phyloP scores from a whole-genome alignment of 1,140 invertebrate species.

The Steinernema feltiae region DNA sequence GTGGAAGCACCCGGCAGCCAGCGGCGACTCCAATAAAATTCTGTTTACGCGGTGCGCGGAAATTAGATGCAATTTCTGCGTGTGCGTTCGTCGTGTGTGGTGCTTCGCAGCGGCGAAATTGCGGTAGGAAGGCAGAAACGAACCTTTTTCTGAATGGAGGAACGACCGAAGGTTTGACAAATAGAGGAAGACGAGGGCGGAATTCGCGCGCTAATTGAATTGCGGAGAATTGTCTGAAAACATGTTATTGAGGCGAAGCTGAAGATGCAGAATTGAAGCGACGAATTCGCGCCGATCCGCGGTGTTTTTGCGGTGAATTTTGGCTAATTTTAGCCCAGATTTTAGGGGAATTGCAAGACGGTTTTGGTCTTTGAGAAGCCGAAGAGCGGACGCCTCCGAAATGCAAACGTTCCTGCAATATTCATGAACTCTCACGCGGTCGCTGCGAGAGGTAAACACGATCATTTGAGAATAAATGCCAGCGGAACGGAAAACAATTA shows the following conservation, averaged over 20 bases:
- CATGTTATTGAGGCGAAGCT: background rate
- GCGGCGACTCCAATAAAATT: background rate
- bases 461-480: background rate
- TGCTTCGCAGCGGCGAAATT: background rate
- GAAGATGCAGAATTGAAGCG: background rate
- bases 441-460: background rate
- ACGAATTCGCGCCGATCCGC: background rate
- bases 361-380: background rate
- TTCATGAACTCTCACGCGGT: background rate
- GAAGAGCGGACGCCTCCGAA: background rate
- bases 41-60: background rate
- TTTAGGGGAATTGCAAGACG: background rate
- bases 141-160: background rate
- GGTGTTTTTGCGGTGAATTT: background rate
- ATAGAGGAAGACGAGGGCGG: background rate
- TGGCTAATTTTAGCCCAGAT: background rate
- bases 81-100: background rate
- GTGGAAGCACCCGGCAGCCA: background rate
- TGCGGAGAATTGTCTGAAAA: background rate
- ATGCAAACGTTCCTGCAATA: background rate
- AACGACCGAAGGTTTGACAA: background rate
- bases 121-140: background rate
- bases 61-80: constrained; percentile 5
- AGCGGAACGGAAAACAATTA: background rate
- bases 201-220: background rate